Base-by-base conservation (phyloP, 2,797 vertebrate genomes). In the Bovichtus diacanthus region DNA sequence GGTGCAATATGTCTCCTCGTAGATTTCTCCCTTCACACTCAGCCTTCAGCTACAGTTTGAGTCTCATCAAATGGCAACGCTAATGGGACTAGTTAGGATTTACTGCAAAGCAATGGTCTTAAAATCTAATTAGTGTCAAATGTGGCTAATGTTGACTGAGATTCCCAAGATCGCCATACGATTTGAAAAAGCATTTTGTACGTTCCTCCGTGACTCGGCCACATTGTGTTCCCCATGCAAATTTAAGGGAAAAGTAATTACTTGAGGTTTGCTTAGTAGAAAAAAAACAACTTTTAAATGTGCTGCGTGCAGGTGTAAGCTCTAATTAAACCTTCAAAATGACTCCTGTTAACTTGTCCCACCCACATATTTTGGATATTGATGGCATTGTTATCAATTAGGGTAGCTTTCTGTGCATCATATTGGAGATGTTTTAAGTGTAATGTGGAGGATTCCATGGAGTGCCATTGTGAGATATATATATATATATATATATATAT, bases 1-100 rank as follows among this genome's bases (percentile, higher is more conserved):
- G 38, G 64, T 10, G 58, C 78, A 23, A 12, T 78, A 46, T 41
- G 71, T 87, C 86, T 86, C 39, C 77, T 65, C 29, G 70, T 74
- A 49, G 59, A 69, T 66, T 67, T 47, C 64, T 46, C 46, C 38
- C 47, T 78, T 53, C 66, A 18, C 34, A 12, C 25, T 67, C 39
- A 23, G 67, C 49, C 61, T 54, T n/a, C 25, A 47, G 69, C 68
- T 31, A 18, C 53, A 49, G 5, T 8, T n/a, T n/a, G n/a, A n/a
- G n/a, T n/a, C n/a, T n/a, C n/a, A n/a, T n/a, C n/a, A n/a, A n/a
- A n/a, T n/a, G n/a, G 15, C 2, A n/a, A 39, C 18, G 49, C 38
- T 54, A 16, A 67, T 2, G 0, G 6, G 27, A 15, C 50, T 34
- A 13, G 27, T 78, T 54, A n/a, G 63, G 58, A 59, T 50, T 39